These are phyloP conservation scores for Nesogale talazaci DNA, from an alignment of 2,113 vertebrate species.

Conservation along the genomic window DNA sequence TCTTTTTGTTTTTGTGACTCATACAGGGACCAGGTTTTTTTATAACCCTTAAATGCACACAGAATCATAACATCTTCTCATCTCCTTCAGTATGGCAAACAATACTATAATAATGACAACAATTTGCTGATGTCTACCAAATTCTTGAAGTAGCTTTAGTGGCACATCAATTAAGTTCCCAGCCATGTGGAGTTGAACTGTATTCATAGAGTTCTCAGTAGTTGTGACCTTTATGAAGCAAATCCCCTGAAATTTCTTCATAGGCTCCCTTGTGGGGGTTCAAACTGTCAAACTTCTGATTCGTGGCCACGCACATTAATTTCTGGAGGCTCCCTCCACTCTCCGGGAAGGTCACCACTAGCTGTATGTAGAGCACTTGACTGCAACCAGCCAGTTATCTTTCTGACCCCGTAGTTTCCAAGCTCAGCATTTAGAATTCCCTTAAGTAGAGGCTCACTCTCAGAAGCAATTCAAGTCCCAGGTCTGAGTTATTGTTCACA, in stretches of 20 bases:
- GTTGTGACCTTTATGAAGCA: not conserved
- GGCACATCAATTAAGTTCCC: not conserved
- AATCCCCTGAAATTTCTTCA: not conserved
- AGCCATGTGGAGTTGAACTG: not conserved
- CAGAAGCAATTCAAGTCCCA: not conserved
- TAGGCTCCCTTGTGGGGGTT: not conserved
- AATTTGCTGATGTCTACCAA: not conserved
- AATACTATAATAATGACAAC: no score
- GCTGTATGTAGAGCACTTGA: no score
- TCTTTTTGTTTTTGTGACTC: no score
- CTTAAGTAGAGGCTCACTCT: not conserved
- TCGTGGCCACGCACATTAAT: no score
- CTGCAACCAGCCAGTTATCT: not conserved
- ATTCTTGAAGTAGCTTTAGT: not conserved
- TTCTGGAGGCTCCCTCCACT: not conserved
- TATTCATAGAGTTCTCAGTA: not conserved
- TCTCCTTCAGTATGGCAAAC: no score
- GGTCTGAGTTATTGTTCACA: not conserved
- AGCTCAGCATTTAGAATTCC: not conserved
- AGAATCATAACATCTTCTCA: not conserved
- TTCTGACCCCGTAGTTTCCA: not conserved
- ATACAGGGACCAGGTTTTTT: not conserved
- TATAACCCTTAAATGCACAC: not conserved
- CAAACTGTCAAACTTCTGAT: not conserved
- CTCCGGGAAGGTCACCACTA: fast-evolving